These are phyloP conservation scores for Gadopsis bispinosus DNA, from an alignment of 2,797 vertebrate genomes.

Conservation along the genomic window DNA sequence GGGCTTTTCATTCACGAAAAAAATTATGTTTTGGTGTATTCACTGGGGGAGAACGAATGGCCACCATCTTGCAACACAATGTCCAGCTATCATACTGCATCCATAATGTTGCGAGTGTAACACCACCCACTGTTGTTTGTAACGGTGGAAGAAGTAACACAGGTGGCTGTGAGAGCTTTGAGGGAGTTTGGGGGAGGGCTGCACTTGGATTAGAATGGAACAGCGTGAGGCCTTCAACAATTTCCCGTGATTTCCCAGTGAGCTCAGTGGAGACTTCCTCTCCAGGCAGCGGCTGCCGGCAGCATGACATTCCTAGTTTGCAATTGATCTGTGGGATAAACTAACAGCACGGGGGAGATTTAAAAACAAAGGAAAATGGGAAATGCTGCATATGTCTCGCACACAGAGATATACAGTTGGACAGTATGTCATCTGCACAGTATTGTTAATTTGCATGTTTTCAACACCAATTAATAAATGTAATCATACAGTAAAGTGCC, in stretches of 20 bases:
- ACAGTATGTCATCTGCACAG: constrained; percentile 13
- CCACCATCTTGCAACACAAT: background rate
- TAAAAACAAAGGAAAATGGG: constrained; percentile 37
- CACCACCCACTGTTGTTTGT: constrained; percentile 5
- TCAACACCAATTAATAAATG: constrained; percentile 19
- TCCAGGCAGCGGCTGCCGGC: constrained; percentile 62
- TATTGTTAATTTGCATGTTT: constrained; percentile 7
- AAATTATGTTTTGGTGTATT: background rate
- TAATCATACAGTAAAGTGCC: background rate
- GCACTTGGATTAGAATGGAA: constrained; percentile 67
- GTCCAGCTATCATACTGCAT: constrained; percentile 14
- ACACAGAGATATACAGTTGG: constrained; percentile 12
- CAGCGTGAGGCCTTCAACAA: constrained; percentile 67
- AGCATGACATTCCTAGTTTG: constrained; percentile 73
- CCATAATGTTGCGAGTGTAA: constrained; percentile 24
- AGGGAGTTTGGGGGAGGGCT: constrained; percentile 30
- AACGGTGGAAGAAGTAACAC: constrained; percentile 11
- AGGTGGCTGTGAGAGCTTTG: constrained; percentile 30
- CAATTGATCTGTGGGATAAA: constrained; percentile 75
- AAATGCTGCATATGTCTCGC: constrained; percentile 36
- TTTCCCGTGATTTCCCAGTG: constrained; percentile 77
- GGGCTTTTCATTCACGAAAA: background rate
- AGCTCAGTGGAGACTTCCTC: constrained; percentile 80
- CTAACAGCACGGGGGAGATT: constrained; percentile 49
- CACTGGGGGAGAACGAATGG: background rate